A percentile compares a stretch with the other conserved stretches of the same genome.
Evolutionary conservation across 2,113 vertebrate species (phyloP).

Genomic region (Cynopterus brachyotis): DNA sequence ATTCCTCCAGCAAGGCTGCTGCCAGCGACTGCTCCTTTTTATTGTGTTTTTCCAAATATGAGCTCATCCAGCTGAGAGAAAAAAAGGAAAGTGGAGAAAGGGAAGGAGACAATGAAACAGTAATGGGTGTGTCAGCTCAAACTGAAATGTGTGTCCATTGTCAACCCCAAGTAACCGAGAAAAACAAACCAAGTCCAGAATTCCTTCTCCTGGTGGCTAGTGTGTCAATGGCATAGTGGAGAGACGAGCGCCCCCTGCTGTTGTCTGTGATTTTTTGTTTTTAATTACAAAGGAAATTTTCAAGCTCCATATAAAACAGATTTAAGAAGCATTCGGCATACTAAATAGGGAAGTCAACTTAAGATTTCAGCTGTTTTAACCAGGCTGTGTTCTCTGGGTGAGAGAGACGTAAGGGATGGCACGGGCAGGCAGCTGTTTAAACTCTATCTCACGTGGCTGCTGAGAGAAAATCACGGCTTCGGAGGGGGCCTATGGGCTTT

Average conservation of each 20-base stretch:
- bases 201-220: not conserved
- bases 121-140: conserved; percentile 23
- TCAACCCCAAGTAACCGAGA: conserved; percentile 49
- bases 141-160: conserved; percentile 12
- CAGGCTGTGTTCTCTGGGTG: not conserved
- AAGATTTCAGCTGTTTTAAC: not conserved
- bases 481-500: not conserved
- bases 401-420: not conserved
- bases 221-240: not conserved
- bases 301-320: not conserved
- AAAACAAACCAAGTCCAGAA: conserved; percentile 13
- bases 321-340: not conserved
- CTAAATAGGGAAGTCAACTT: not conserved
- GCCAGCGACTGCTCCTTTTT: not conserved
- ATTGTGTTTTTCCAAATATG: conserved; percentile 10
- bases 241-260: conserved; percentile 72
- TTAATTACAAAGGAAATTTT: not conserved
- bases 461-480: not conserved
- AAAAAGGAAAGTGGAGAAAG: not conserved
- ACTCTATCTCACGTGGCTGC: not conserved
- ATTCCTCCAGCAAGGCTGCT: not conserved
- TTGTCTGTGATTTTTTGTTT: not conserved
- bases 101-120: not conserved
- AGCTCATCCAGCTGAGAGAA: not conserved
- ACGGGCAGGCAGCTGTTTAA: not conserved